Evolutionary conservation across 2,797 vertebrate species (phyloP).

Genomic region (Rhinella marina): DNA sequence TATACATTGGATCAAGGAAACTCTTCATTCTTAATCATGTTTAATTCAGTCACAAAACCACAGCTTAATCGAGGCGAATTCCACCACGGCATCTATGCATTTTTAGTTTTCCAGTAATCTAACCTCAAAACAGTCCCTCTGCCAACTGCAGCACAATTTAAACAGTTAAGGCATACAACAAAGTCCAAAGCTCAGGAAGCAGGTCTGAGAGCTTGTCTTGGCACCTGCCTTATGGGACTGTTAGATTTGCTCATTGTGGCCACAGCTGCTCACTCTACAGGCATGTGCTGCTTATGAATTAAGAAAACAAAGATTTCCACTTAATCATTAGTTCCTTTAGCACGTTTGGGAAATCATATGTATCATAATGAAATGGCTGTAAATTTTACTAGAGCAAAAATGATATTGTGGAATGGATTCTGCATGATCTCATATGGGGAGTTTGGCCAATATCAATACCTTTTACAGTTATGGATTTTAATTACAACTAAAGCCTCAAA

Average conservation of each 20-base stretch:
- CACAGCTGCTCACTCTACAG: slow-evolving; percentile 56
- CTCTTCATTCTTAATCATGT: slow-evolving; percentile 8
- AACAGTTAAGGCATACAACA: slow-evolving; percentile 68
- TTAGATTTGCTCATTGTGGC: slow-evolving; percentile 66
- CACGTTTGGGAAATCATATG: slow-evolving; percentile 37
- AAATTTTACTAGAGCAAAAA: slow-evolving; percentile 16
- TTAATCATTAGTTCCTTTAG: slow-evolving; percentile 50
- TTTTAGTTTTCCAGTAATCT: slow-evolving; percentile 63
- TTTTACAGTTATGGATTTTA: background rate
- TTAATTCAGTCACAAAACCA: slow-evolving; percentile 23
- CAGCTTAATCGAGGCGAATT: slow-evolving; percentile 38
- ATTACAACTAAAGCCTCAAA: background rate
- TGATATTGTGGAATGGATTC: background rate
- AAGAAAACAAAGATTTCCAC: slow-evolving; percentile 49
- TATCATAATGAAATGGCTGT: slow-evolving; percentile 22
- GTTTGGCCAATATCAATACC: slow-evolving; percentile 4
- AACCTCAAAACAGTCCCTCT: slow-evolving; percentile 56
- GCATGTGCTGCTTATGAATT: slow-evolving; percentile 35
- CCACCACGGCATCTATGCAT: slow-evolving; percentile 54
- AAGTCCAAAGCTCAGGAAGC: slow-evolving; percentile 68
- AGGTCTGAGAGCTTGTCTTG: slow-evolving; percentile 67
- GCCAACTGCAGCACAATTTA: slow-evolving; percentile 67
- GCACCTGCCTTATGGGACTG: slow-evolving; percentile 65
- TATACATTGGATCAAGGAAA: slow-evolving; percentile 3
- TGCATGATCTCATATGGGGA: background rate